Conservation (phyloP, 2,797 vertebrate species). For the Adelosebastes latens region DNA sequence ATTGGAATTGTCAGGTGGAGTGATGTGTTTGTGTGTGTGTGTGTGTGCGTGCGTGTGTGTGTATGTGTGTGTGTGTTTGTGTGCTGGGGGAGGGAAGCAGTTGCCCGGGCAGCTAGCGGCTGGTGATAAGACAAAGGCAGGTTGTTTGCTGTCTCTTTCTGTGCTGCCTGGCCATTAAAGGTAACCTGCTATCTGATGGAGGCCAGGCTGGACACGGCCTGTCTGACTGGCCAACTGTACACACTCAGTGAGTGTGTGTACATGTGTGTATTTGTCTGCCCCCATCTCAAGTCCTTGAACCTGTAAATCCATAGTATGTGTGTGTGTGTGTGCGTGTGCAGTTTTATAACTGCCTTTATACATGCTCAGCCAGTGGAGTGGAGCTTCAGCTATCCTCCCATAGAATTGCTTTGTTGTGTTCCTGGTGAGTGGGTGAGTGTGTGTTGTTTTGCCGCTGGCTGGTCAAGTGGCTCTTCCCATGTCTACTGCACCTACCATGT, state of each 20-base stretch:
- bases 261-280: neutral
- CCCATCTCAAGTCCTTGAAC: neutral
- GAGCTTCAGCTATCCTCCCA: constrained; percentile 15
- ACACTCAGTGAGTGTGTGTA: neutral
- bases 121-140: constrained; percentile 78
- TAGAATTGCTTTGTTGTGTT: constrained; percentile 46
- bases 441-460: constrained; percentile 18
- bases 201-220: constrained; percentile 36
- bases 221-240: constrained; percentile 29
- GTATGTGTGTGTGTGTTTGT: neutral
- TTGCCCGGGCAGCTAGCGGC: constrained; percentile 42
- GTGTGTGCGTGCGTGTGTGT: neutral
- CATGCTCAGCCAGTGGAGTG: constrained; percentile 29
- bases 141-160: constrained; percentile 76
- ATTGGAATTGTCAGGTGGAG: constrained; percentile 41
- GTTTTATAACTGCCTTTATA: constrained; percentile 12
- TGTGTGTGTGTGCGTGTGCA: neutral
- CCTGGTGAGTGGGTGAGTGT: constrained; percentile 10
- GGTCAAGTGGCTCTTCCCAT: constrained; percentile 55
- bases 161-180: constrained; percentile 70
- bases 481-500: neutral
- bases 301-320: neutral
- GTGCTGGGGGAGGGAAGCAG: neutral
- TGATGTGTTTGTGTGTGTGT: neutral
- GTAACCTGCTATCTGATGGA: constrained; percentile 76